Evolutionary conservation across 1,140 invertebrate species (phyloP), one percentile per base, ranked within the genome.

Genomic region (Lordiphosa mommai): DNA sequence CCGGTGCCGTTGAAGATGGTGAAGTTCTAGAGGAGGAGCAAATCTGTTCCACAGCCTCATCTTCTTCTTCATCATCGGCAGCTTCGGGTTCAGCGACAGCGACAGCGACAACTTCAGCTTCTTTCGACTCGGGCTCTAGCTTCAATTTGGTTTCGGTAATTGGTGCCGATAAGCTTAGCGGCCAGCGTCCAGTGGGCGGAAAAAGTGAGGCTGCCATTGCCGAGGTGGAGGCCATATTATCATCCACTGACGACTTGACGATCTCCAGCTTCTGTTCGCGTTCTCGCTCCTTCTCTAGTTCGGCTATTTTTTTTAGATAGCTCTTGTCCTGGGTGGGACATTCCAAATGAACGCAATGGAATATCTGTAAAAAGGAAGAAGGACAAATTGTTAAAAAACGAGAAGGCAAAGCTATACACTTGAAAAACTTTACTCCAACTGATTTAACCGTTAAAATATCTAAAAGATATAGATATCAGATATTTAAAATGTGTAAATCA

Each of bases 281-380:
- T 9, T 57, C 27, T 6, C 13, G 46, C 3, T 58, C 57, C 23
- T 46, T 52, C 4, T 66, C 48, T 46, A 56, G 17, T 0, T 73
- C 74, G 5, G 60, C 50, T 1, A 79, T 48, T 38, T 79, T 79
- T 33, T 80, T 84, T 0, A 84, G 30, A 32, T 72, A 82, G 27
- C 10, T 36, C 20, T 82, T 76, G 55, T 88, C 88, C 51, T 94
- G 93, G 9, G 94, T 93, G 7, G 97, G 97, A 88, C 96, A 98
- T 90, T 99, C 98, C 89, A 99, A 95, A 90, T 99, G 98, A 17
- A 99, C 98, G 89, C 96, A 96, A 88, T 99, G 98, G 89, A 99
- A 99, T 38, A 98, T 96, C 95, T 97, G 57, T 12, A 89, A 73
- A 58, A 53, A 38, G 71, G 46, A 43, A 7, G 2, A 1, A 13